Percentiles rank a stretch among this genome's conserved stretches.
phyloP scores from a whole-genome alignment of 2,113 vertebrate genomes.

The Tretioscincus oriximinensis region DNA sequence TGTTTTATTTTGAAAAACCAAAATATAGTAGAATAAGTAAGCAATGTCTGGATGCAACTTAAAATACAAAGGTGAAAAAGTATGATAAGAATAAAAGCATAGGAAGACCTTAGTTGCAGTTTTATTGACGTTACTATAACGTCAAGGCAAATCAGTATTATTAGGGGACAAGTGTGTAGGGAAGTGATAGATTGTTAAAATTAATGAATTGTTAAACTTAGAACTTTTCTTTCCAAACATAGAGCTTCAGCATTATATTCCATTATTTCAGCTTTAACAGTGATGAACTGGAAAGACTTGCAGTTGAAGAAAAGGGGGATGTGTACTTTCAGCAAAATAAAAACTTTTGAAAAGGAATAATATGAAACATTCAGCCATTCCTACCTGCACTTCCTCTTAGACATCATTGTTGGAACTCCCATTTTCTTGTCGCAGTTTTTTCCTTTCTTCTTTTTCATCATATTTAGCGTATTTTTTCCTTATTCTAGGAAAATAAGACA shows the following conservation, averaged over 20 bases:
- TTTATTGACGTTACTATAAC: not conserved
- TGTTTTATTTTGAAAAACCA: too few species aligned
- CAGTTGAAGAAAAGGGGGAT: not conserved
- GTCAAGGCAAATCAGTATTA: not conserved
- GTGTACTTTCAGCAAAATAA: not conserved
- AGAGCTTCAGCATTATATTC: not conserved
- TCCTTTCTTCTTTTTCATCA: constrained; percentile 26
- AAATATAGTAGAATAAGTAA: too few species aligned
- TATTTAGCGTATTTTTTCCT: constrained; percentile 17
- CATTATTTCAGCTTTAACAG: too few species aligned
- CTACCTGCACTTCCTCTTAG: constrained; percentile 21
- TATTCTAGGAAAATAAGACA: not conserved
- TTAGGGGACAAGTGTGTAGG: not conserved
- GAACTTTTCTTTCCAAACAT: not conserved
- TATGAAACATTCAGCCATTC: not conserved
- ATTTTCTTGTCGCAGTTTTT: constrained; percentile 18
- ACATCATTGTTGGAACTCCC: constrained; percentile 5
- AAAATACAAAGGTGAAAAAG: too few species aligned
- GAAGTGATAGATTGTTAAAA: not conserved
- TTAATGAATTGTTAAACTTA: not conserved
- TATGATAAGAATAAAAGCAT: not conserved
- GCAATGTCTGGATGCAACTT: too few species aligned
- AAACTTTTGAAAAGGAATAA: not conserved
- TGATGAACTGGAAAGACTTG: too few species aligned
- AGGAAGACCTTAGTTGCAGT: not conserved